Conservation (phyloP, 2,113 vertebrate genomes). For the Nerophis ophidion region DNA sequence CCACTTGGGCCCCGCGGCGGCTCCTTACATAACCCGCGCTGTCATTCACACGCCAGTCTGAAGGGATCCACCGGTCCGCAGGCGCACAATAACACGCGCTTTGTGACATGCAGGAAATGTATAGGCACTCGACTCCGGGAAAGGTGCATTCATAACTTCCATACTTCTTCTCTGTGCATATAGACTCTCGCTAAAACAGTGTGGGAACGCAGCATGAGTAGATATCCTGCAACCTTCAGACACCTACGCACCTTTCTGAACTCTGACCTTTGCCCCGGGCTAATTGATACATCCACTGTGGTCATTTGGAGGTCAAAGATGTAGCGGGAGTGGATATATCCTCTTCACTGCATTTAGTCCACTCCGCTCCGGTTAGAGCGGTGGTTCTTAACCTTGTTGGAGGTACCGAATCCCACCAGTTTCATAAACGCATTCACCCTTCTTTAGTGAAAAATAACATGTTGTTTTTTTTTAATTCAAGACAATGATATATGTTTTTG, state of each 20-base stretch:
- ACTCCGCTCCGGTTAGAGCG: too few relatives aligned
- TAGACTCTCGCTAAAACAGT: not conserved
- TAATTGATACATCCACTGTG: slow-evolving; percentile 56
- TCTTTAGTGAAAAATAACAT: too few relatives aligned
- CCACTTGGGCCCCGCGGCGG: slow-evolving; percentile 72
- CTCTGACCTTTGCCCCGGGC: slow-evolving; percentile 51
- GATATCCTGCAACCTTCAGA: slow-evolving; percentile 15
- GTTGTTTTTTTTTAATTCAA: too few relatives aligned
- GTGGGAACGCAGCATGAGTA: slow-evolving; percentile 18
- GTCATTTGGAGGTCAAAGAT: slow-evolving; percentile 63
- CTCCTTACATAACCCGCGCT: slow-evolving; percentile 78
- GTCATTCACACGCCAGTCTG: slow-evolving; percentile 70
- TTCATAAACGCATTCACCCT: too few relatives aligned
- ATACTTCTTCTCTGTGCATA: not conserved
- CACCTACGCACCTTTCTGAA: slow-evolving; percentile 20
- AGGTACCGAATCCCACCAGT: too few relatives aligned
- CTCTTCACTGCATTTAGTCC: slow-evolving; percentile 50
- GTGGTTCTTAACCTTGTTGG: too few relatives aligned
- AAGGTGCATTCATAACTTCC: not conserved
- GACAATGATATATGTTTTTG: too few relatives aligned
- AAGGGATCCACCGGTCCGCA: slow-evolving; percentile 53
- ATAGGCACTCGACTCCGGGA: slow-evolving; percentile 10
- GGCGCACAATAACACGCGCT: slow-evolving; percentile 22
- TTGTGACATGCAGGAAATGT: slow-evolving; percentile 26
- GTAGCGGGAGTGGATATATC: slow-evolving; percentile 64